Evolutionary conservation across 1,140 invertebrate genomes (phyloP), one percentile per base, ranked within the genome.

Genomic region (Hycleus cichorii): DNA sequence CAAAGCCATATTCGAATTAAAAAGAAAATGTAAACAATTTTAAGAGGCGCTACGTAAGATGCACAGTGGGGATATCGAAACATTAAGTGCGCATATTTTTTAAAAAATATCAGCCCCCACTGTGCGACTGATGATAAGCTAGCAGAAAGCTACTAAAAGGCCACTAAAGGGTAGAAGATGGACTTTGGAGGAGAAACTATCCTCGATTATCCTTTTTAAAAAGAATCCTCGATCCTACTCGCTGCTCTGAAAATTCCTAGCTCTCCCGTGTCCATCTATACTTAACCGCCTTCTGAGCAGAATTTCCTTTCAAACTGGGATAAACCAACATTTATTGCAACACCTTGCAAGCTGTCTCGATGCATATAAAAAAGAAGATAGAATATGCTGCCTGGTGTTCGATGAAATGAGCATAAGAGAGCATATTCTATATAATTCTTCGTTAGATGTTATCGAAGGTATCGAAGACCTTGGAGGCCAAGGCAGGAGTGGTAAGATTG

Each of bases 121-220:
- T 7, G 4, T 32, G 27, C 12, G 1, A 12, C 12, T 12, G 0
- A 12, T 12, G 12, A 32, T 32, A 4, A 32, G 27, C 1, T 2
- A 32, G 2, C 7, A 1, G 27, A 42, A 10, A 42, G 8, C 6
- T 11, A 2, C 9, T n/a, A 42, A 42, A 10, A 5, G 40, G 5
- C 9, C 18, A 5, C 24, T 47, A 8, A 10, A 40, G 11, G 47
- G 47, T 9, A 46, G 46, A 50, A 47, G 47, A 24, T 61, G 49
- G 39, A 58, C 56, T 25, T 32, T 43, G 1, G 39, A 62, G 7
- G 56, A 62, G 49, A 62, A 62, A 45, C 27, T 26, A 38, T 54
- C 52, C 45, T 56, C 60, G 6, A 12, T 50, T 62, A 39, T 48
- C 60, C n/a, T 46, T 58, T 6, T 58, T 58, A 58, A 52, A 11